These are phyloP conservation scores for Lumbricus terrestris DNA, from an alignment of 2,888 invertebrate species.

Conservation along the genomic window DNA sequence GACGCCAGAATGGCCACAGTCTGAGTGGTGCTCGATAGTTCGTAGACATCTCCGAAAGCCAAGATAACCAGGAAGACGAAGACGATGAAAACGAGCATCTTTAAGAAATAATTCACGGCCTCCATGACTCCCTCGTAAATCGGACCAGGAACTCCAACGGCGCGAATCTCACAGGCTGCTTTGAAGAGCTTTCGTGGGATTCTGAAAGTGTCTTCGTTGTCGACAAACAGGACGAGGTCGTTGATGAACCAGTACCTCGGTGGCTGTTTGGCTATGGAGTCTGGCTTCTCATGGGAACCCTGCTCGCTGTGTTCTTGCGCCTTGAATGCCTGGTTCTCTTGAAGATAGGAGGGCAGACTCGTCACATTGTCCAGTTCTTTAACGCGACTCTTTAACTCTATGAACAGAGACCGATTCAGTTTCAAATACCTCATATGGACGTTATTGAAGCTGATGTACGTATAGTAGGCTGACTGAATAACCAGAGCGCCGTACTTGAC, in stretches of 20 bases:
- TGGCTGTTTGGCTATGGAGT: conserved; percentile 33
- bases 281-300: conserved; percentile 39
- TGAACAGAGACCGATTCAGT: conserved; percentile 52
- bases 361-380: conserved; percentile 44
- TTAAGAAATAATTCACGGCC: conserved; percentile 55
- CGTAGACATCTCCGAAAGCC: conserved; percentile 54
- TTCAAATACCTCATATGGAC: conserved; percentile 55
- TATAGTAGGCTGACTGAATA: conserved; percentile 53
- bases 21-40: conserved; percentile 55
- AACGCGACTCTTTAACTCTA: conserved; percentile 53
- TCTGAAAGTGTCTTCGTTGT: no score
- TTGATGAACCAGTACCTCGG: no score
- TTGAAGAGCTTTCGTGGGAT: conserved; percentile 54
- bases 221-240: no score
- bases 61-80: conserved; percentile 57
- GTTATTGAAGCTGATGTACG: conserved; percentile 56
- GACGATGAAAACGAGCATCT: conserved; percentile 53
- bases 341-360: no score
- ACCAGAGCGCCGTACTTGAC: conserved; percentile 56
- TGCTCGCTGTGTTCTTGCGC: conserved; percentile 40
- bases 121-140: conserved; percentile 52
- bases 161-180: conserved; percentile 51
- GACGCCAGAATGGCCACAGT: conserved; percentile 54
- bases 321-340: no score
- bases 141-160: conserved; percentile 55